These are phyloP conservation scores for Brassicogethes aeneus DNA, from an alignment of 2,888 invertebrate genomes.

Conservation along the genomic window DNA sequence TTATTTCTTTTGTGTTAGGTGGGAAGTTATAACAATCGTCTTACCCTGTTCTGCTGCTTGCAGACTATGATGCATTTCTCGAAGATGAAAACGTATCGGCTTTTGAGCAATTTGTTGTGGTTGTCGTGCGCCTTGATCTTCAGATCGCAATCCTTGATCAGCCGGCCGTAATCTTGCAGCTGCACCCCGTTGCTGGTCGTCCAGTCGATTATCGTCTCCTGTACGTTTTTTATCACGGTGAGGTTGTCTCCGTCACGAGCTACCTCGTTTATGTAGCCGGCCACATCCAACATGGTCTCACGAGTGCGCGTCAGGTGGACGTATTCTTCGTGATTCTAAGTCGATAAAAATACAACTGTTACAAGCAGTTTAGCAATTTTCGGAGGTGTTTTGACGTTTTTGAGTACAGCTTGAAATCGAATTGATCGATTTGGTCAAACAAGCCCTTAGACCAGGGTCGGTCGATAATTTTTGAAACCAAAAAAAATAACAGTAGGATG, in stretches of 20 bases:
- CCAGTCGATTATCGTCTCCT: slow-evolving; percentile 79
- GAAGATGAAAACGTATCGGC: slow-evolving; percentile 92
- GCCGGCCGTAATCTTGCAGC: slow-evolving; percentile 81
- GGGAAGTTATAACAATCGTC: too few relatives aligned
- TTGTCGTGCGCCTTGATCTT: slow-evolving; percentile 85
- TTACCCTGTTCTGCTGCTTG: slow-evolving; percentile 52
- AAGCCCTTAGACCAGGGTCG: too few relatives aligned
- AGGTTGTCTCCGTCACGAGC: slow-evolving; percentile 93
- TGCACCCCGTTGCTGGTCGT: slow-evolving; percentile 59
- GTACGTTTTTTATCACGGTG: slow-evolving; percentile 81
- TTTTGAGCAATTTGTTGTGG: slow-evolving; percentile 60
- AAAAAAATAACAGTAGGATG: too few relatives aligned
- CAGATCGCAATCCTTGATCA: slow-evolving; percentile 90
- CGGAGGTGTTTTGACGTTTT: too few relatives aligned
- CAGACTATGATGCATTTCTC: slow-evolving; percentile 94
- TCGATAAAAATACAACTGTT: too few relatives aligned
- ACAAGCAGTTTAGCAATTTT: too few relatives aligned
- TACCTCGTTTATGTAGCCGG: slow-evolving; percentile 96
- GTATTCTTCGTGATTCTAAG: slow-evolving; percentile 75
- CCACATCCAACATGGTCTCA: slow-evolving; percentile 94
- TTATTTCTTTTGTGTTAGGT: too few relatives aligned
- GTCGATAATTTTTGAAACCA: too few relatives aligned
- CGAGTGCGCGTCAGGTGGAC: slow-evolving; percentile 75
- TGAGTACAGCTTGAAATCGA: too few relatives aligned
- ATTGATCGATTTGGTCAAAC: too few relatives aligned